These are phyloP conservation scores for Helarctos malayanus DNA, from an alignment of 2,797 vertebrate genomes.

Conservation along the genomic window DNA sequence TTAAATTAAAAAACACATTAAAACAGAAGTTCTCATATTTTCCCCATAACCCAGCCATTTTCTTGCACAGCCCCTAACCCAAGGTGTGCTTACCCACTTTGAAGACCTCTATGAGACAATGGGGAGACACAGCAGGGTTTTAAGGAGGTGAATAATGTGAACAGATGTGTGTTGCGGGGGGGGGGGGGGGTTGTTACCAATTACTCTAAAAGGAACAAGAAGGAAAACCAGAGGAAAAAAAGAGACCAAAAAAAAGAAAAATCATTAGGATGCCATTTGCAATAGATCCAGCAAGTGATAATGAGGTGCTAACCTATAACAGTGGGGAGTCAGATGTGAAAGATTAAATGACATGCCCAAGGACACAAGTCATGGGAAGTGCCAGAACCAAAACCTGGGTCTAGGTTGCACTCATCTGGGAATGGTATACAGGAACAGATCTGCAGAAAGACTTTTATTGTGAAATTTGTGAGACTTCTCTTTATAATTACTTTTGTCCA, in stretches of 20 bases:
- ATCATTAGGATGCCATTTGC: constrained; percentile 62
- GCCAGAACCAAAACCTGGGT: constrained; percentile 9
- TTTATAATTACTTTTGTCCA: background rate
- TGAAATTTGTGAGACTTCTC: background rate
- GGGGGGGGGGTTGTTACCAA: background rate
- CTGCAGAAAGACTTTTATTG: background rate
- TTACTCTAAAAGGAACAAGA: constrained; percentile 58
- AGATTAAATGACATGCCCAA: constrained; percentile 64
- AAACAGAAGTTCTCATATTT: constrained; percentile 11
- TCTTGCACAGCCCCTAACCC: background rate
- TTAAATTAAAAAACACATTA: constrained; percentile 14
- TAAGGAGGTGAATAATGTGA: constrained; percentile 4
- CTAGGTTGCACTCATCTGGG: background rate
- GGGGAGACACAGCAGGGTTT: background rate
- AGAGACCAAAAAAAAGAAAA: constrained; percentile 33
- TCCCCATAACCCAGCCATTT: background rate
- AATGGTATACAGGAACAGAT: background rate
- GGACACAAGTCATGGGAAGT: background rate
- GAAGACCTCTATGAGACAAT: background rate
- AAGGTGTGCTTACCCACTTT: background rate
- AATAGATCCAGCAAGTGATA: constrained; percentile 67
- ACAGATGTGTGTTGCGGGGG: background rate
- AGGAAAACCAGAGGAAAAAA: background rate
- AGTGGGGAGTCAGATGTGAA: constrained; percentile 43
- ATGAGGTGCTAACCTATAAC: constrained; percentile 53